Base-by-base conservation (phyloP, 2,113 vertebrate species). In the Daubentonia madagascariensis region DNA sequence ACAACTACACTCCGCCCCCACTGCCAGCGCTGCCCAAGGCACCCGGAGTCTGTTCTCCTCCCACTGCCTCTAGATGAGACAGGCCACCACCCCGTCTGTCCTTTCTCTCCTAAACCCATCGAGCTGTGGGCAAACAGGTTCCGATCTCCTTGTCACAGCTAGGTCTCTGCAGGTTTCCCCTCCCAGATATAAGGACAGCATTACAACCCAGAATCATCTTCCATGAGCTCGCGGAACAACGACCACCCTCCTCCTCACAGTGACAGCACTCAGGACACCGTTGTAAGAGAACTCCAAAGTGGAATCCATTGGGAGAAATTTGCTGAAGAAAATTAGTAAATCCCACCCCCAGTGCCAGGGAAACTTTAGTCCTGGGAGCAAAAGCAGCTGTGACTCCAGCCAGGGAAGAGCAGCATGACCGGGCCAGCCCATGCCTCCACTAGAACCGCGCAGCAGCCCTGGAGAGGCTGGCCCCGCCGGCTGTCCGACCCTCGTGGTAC, bases 401-500 rank as follows among this genome's bases (percentile, higher is more conserved):
- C 12, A 16, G 52, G 50, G 20, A 22, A 20, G 8, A 6, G 18
- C 1, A 8, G 40, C 37, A 12, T 2, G 35, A 25, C 48, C 1
- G 17, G 45, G n/a, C 20, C 4, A 6, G 35, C 65, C n/a, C 8
- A 9, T 35, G 16, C 48, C 48, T 20, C 48, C 2, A 0, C 75
- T 78, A 48, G 75, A 35, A 48, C 30, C 30, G 30, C 4, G 48
- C 28, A 50, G 48, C 75, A 50, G 30, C 17, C 30, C 59, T 1
- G 13, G 3, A 6, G 14, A 0, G 37, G 28, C 45, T 0, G 3
- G 25, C 2, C 32, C 63, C 5, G 5, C 7, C 11, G 28, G 10
- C 61, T 35, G 17, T 50, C 9, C 5, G 3, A 32, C 28, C 17
- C 28, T 20, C 35, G 72, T 35, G 3, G 1, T 0, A 1, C 59